These are phyloP conservation scores for Anser cygnoides DNA, from an alignment of 2,113 vertebrate species.

Conservation along the genomic window DNA sequence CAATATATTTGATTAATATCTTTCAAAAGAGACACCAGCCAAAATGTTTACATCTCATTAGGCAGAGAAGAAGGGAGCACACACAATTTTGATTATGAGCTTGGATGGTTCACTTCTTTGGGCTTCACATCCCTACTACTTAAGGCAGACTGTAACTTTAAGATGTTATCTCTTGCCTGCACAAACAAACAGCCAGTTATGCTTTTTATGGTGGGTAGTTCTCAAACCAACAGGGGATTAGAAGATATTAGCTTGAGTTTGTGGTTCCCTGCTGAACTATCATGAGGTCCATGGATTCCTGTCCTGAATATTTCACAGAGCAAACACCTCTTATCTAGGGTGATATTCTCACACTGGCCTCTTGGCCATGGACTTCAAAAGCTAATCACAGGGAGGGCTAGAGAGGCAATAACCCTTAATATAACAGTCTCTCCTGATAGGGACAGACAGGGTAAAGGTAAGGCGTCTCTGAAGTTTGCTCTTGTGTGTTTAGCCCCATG, in stretches of 20 bases:
- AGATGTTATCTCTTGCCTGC: slow-evolving; percentile 74
- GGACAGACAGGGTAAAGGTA: slow-evolving; percentile 76
- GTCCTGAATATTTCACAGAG: slow-evolving; percentile 68
- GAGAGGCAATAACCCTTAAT: slow-evolving; percentile 78
- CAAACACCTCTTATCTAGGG: slow-evolving; percentile 78
- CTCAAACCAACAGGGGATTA: slow-evolving; percentile 76
- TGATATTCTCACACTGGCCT: slow-evolving; percentile 74
- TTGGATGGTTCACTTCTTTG: slow-evolving; percentile 53
- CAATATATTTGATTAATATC: slow-evolving; percentile 69
- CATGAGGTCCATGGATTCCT: slow-evolving; percentile 55
- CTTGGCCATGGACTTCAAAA: slow-evolving; percentile 85
- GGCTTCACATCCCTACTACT: slow-evolving; percentile 54
- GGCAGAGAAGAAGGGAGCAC: slow-evolving; percentile 37
- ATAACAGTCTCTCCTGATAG: slow-evolving; percentile 64
- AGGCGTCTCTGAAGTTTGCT: slow-evolving; percentile 76
- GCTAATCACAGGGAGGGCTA: slow-evolving; percentile 69
- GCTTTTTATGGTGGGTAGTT: slow-evolving; percentile 75
- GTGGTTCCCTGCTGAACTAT: slow-evolving; percentile 72
- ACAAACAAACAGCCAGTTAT: slow-evolving; percentile 77
- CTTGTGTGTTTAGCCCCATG: slow-evolving; percentile 81
- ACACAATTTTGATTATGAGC: slow-evolving; percentile 46
- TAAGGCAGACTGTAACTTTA: slow-evolving; percentile 74
- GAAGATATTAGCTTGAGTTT: slow-evolving; percentile 72
- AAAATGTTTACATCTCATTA: slow-evolving; percentile 75
- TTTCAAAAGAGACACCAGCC: slow-evolving; percentile 65